Percentiles rank a stretch among this genome's conserved stretches.
Evolutionary conservation across 2,113 vertebrate genomes (phyloP).

Genomic region (Centropus bengalensis): DNA sequence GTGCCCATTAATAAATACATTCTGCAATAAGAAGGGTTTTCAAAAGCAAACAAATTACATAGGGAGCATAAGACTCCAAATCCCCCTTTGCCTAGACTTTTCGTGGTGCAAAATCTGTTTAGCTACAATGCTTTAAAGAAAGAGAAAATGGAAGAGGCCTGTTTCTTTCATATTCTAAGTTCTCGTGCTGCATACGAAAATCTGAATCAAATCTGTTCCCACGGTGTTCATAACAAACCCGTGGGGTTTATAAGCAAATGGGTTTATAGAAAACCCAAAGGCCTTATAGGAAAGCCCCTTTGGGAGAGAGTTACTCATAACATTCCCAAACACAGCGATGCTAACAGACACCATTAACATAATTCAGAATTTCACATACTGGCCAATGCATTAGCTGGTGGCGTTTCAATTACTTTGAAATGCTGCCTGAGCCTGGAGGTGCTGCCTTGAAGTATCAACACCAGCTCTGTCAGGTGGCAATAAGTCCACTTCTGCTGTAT

Average conservation of each 20-base stretch:
- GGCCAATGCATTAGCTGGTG: not conserved
- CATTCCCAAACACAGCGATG: not conserved
- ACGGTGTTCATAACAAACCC: not conserved
- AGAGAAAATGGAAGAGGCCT: not conserved
- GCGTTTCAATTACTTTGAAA: constrained; percentile 4
- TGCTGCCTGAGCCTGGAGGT: not conserved
- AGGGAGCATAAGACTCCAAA: not conserved
- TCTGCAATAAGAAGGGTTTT: not conserved
- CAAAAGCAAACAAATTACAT: not conserved
- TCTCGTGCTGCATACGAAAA: not conserved
- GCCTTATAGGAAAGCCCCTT: not conserved
- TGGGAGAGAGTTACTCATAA: not conserved
- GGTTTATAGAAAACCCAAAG: not conserved
- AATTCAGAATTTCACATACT: not conserved
- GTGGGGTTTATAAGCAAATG: not conserved
- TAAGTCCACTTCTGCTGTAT: not conserved
- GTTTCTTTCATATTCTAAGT: not conserved
- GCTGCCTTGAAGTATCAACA: not conserved
- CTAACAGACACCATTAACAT: not conserved
- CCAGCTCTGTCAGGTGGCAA: not conserved
- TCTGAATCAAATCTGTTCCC: not conserved
- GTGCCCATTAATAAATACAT: not conserved
- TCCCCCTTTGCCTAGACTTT: not conserved
- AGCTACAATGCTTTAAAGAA: not conserved
- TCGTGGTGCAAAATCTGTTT: not conserved